A percentile compares a stretch with the other conserved stretches of the same genome.
These are phyloP conservation scores for Polymixis lichenea DNA, from an alignment of 2,888 invertebrate genomes.

Conservation along the genomic window DNA sequence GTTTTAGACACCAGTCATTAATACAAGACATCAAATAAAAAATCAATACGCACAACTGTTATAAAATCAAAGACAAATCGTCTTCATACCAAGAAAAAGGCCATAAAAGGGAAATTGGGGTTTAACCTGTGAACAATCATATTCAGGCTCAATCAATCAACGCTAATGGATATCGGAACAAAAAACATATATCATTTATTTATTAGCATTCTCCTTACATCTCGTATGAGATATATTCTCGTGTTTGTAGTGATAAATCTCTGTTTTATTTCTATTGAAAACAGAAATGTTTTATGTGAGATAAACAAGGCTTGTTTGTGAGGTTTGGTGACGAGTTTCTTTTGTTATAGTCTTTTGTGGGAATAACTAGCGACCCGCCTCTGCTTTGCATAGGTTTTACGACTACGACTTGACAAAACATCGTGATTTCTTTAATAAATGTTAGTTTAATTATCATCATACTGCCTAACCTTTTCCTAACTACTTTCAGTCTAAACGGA, in stretches of 20 bases:
- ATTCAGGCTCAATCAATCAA: slow-evolving; percentile 59
- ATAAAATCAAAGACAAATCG: slow-evolving; percentile 37
- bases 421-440: not conserved
- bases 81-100: not conserved
- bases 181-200: slow-evolving; percentile 66
- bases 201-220: slow-evolving; percentile 40
- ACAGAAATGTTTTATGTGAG: slow-evolving; percentile 49
- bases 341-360: slow-evolving; percentile 13
- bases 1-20: not conserved
- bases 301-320: slow-evolving; percentile 43
- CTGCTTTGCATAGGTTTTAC: not conserved
- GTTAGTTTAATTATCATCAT: too few species aligned
- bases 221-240: slow-evolving; percentile 23
- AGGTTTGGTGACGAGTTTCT: slow-evolving; percentile 23
- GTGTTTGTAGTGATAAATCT: slow-evolving; percentile 56
- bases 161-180: slow-evolving; percentile 56
- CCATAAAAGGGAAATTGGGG: slow-evolving; percentile 23
- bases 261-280: slow-evolving; percentile 54
- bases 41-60: not conserved
- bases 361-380: not conserved
- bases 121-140: slow-evolving; percentile 49
- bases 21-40: not conserved
- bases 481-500: too few species aligned
- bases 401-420: not conserved
- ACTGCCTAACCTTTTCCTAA: not conserved